These are phyloP conservation scores for Eudemis profundana DNA, from an alignment of 2,888 invertebrate genomes.

Conservation along the genomic window DNA sequence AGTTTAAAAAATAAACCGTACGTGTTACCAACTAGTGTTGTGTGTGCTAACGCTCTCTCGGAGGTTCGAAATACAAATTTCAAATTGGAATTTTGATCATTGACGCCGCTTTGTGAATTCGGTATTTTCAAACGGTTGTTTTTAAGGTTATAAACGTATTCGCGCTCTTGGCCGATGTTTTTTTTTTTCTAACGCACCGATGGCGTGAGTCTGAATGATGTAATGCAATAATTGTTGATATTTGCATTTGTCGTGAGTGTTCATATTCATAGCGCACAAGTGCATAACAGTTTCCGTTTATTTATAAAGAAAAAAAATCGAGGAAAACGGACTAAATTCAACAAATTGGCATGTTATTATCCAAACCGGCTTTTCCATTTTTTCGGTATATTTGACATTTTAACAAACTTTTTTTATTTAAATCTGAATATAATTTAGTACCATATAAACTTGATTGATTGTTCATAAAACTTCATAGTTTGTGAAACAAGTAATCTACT, in stretches of 20 bases:
- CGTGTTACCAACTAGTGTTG: constrained; percentile 68
- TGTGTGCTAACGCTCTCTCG: constrained; percentile 59
- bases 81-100: constrained; percentile 42
- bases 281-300: neutral
- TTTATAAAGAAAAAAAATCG: neutral
- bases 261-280: constrained; percentile 7
- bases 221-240: constrained; percentile 75
- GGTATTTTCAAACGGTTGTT: constrained; percentile 64
- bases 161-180: constrained; percentile 52
- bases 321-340: neutral
- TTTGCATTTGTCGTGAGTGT: constrained; percentile 59
- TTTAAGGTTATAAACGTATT: constrained; percentile 64
- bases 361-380: constrained; percentile 8
- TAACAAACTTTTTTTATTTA: neutral
- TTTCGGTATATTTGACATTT: too few species aligned
- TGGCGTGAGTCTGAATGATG: constrained; percentile 65
- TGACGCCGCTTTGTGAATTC: constrained; percentile 56
- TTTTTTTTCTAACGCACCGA: constrained; percentile 59
- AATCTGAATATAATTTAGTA: constrained; percentile 1
- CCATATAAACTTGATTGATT: constrained; percentile 18
- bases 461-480: constrained; percentile 18
- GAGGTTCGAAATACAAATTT: constrained; percentile 51
- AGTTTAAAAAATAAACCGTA: constrained; percentile 71
- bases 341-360: neutral
- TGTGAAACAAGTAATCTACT: constrained; percentile 39